Base-by-base conservation (phyloP, 2,797 vertebrate genomes). In the Enteromius fasciolatus region DNA sequence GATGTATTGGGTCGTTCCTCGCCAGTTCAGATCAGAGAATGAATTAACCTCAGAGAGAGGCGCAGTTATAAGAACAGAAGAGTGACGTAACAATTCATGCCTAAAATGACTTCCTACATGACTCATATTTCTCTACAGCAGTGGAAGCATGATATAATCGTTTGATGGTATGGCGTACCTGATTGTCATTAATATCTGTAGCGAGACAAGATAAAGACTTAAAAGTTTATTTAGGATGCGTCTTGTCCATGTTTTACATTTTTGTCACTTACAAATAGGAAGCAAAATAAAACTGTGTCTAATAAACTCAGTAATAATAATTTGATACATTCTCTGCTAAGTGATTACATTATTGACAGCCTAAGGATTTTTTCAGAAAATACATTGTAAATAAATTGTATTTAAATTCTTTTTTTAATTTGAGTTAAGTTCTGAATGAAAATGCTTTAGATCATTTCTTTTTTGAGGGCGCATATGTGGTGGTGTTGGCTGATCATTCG, bases 41-140 rank as follows among this genome's bases (percentile, higher is more conserved):
- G 68, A 85, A 83, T 86, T 61, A 77, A 70, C 63, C 50, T 44
- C 1, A 4, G 3, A 5, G 41, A 83, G 25, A 44, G 33, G 66
- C 17, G 80, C 50, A 67, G 80, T 86, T 88, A 79, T 86, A 85
- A 25, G 44, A 15, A 15, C 11, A 33, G 66, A 2, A 1, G 25
- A 2, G 70, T 86, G 84, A 87, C 84, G 84, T 41, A 78, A 76
- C 0, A n/a, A 28, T 11, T 25, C n/a, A 12, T 25, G 5, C 44
- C 48, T 46, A 15, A n/a, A 54, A 54, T 1, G 10, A 74, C 10
- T 73, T 73, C 10, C 17, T 4, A 2, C 14, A 15, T 74, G 61
- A 67, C 33, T 75, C 72, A 39, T 15, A 0, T 7, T n/a, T 41
- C 18, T 20, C 23, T 48, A 11, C 8, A 28, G 57, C 25, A 17